Base-by-base conservation (phyloP, 2,888 invertebrate species). In the Auanema sp. region DNA sequence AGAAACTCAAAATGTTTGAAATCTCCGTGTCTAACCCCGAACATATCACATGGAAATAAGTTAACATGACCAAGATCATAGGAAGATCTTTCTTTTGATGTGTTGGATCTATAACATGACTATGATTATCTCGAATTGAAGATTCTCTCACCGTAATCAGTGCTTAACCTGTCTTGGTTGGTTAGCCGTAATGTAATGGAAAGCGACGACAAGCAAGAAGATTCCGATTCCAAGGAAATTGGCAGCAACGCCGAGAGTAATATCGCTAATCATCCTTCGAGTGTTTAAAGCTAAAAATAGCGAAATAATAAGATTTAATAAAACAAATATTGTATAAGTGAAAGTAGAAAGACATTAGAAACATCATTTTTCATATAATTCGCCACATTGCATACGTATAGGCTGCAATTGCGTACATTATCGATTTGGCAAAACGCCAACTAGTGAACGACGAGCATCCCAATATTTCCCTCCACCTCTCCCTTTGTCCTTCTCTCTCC, bases 161-260 rank as follows among this genome's bases (percentile, higher is more conserved):
- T 21, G n/a, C 24, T 18, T 52, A n/a, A 21, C 52, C 24, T 44
- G 49, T 33, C 54, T 58, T 16, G 49, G 24, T 41, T 75, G 73
- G 60, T 82, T 83, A 64, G 80, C 82, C 53, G 71, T 74, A 64
- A 82, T 69, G 69, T 83, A 82, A 68, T 82, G 82, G 76, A 73
- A 83, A 64, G 80, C 61, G 49, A 82, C 79, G 57, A 82, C 82
- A 54, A 83, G 72, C 61, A 82, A 69, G 64, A 82, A 80, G 68
- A 82, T 80, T 21, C 75, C 71, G 55, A 82, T 80, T 60, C 82
- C 82, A 61, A 82, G 72, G 40, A 82, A 77, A 66, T 82, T 82
- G 64, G 81, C 80, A 53, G 70, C 72, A 55, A 82, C 75, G 61
- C 81, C 81, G 63, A 82, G 77, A 70, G 83, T 82, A 64, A 81